Conservation (phyloP, 2,797 vertebrate genomes). For the Varecia variegata region DNA sequence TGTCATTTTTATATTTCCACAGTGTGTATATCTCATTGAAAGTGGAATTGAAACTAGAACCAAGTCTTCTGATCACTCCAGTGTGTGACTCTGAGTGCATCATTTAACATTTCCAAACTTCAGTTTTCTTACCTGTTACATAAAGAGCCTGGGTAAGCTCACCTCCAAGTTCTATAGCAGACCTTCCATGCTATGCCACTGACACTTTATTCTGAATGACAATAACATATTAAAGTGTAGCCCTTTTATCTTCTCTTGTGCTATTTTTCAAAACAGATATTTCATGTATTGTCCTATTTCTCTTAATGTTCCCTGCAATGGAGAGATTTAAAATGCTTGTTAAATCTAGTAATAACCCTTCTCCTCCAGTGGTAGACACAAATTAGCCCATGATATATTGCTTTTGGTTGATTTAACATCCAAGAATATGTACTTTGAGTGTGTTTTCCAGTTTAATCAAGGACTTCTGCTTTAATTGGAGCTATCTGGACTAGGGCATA, state of each 20-base stretch:
- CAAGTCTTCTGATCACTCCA: neutral
- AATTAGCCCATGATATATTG: constrained; percentile 37
- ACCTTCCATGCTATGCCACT: neutral
- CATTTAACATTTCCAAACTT: neutral
- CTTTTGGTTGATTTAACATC: constrained; percentile 27
- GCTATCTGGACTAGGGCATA: neutral
- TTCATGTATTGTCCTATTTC: neutral
- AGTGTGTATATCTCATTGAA: neutral
- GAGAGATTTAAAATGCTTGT: constrained; percentile 30
- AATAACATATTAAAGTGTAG: neutral
- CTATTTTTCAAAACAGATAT: neutral
- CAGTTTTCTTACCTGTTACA: neutral
- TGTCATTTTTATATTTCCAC: neutral
- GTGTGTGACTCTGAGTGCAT: neutral
- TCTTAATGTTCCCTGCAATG: neutral
- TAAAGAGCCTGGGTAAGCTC: neutral
- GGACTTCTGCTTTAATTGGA: constrained; percentile 45
- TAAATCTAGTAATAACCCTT: neutral
- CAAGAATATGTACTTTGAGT: neutral
- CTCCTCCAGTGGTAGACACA: neutral
- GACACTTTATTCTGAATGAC: neutral
- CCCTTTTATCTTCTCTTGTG: neutral
- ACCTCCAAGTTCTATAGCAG: neutral
- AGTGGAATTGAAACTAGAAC: neutral
- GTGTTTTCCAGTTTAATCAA: constrained; percentile 52